Conservation (phyloP, 2,113 vertebrate genomes). For the Brachyhypopomus occidentalis region DNA sequence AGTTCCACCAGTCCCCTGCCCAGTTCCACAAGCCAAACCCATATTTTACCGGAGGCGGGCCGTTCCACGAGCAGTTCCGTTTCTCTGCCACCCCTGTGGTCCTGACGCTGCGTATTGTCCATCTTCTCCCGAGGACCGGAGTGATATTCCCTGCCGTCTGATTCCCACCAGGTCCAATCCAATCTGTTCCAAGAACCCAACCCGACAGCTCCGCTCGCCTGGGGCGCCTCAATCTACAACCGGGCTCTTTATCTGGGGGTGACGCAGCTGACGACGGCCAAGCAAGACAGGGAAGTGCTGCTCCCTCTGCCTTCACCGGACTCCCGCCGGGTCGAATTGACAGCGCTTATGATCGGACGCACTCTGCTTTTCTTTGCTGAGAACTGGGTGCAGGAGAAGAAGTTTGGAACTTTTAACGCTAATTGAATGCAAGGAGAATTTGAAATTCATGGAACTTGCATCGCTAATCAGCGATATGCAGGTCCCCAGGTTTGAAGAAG, state of each 20-base stretch:
- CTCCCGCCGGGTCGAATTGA: neutral
- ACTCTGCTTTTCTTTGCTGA: no score
- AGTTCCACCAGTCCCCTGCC: no score
- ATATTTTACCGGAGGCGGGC: no score
- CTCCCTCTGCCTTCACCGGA: conserved; percentile 1
- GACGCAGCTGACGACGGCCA: conserved; percentile 29
- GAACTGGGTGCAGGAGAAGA: neutral
- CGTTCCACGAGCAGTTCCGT: no score
- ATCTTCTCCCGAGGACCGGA: conserved; percentile 56
- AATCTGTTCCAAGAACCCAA: conserved; percentile 58
- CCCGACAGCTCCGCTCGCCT: neutral
- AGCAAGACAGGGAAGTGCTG: neutral
- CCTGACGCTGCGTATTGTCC: conserved; percentile 59
- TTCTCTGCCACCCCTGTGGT: conserved; percentile 28
- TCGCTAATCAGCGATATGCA: neutral
- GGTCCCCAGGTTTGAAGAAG: no score
- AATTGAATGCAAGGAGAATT: neutral
- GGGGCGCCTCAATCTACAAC: neutral
- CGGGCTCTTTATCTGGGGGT: conserved; percentile 23
- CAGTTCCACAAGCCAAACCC: no score
- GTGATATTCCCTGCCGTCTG: conserved; percentile 60
- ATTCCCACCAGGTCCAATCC: conserved; percentile 67
- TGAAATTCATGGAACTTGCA: neutral
- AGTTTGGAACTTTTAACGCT: neutral
- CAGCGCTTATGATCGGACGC: no score